phyloP scores from a whole-genome alignment of 1,140 invertebrate genomes.

The Stratiolaelaps scimitus region DNA sequence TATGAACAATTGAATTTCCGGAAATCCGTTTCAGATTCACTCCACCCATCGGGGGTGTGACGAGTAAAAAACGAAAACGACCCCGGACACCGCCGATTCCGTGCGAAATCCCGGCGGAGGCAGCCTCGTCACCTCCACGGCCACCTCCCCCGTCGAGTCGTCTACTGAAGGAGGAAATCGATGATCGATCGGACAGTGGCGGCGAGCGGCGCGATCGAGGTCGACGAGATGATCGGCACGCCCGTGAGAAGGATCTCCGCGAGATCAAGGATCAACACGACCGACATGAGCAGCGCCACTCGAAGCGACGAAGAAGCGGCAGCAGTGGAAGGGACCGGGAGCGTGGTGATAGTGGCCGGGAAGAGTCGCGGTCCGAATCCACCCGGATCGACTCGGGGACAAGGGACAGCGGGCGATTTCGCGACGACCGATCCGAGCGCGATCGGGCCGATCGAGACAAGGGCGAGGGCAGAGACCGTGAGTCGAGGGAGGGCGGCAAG shows the following conservation, averaged over 20 bases:
- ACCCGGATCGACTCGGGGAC: slow-evolving; percentile 34
- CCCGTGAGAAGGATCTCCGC: too few relatives aligned
- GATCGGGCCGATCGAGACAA: slow-evolving; percentile 33
- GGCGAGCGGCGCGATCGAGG: too few relatives aligned
- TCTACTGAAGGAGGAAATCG: too few relatives aligned
- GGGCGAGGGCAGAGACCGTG: slow-evolving; percentile 37
- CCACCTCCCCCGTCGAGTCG: slow-evolving; percentile 27
- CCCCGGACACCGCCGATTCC: slow-evolving; percentile 20
- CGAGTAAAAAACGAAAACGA: background rate
- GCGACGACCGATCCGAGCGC: slow-evolving; percentile 33
- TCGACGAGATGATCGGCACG: too few relatives aligned
- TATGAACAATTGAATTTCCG: too few relatives aligned
- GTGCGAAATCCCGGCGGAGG: background rate
- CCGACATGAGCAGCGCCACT: too few relatives aligned
- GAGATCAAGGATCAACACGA: too few relatives aligned
- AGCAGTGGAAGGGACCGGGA: slow-evolving; percentile 3
- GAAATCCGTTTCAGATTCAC: slow-evolving; percentile 21
- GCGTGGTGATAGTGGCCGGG: slow-evolving; percentile 30
- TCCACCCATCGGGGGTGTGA: background rate
- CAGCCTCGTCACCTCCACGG: slow-evolving; percentile 9
- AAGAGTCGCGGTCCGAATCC: slow-evolving; percentile 32
- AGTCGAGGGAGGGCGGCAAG: slow-evolving; percentile 33
- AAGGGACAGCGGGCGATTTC: slow-evolving; percentile 36
- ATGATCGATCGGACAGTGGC: too few relatives aligned
- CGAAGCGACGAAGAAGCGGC: slow-evolving; percentile 11